These are phyloP conservation scores for Varanus salvator DNA, from an alignment of 2,113 vertebrate species.

Conservation along the genomic window DNA sequence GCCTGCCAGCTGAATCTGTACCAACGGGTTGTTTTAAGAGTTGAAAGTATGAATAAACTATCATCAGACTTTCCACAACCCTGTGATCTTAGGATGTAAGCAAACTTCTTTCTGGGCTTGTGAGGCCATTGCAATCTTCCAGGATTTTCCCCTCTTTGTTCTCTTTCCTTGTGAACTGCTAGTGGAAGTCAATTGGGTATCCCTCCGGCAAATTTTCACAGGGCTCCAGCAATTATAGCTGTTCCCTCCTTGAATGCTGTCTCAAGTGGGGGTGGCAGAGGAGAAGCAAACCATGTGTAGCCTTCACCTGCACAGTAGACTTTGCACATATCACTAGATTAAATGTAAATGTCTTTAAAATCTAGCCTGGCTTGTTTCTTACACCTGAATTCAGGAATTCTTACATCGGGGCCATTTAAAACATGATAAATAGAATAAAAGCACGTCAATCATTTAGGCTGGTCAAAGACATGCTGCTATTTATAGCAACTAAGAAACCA, in stretches of 20 bases:
- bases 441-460: background rate
- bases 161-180: background rate
- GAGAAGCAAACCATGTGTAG: too few species aligned
- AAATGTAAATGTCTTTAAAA: background rate
- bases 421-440: background rate
- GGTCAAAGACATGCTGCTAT: background rate
- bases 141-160: background rate
- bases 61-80: constrained; percentile 34
- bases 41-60: constrained; percentile 55
- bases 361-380: background rate
- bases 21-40: background rate
- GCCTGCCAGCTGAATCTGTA: constrained; percentile 37
- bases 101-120: constrained; percentile 4
- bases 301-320: background rate
- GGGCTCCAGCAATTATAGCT: background rate
- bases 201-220: background rate
- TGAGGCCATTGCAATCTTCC: background rate
- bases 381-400: background rate
- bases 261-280: background rate
- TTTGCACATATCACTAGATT: background rate
- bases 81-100: constrained; percentile 33
- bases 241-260: background rate
- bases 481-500: background rate
- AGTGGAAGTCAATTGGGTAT: background rate
- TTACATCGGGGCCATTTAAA: background rate